phyloP scores from a whole-genome alignment of 1,140 invertebrate genomes.

The Heliconius himera region DNA sequence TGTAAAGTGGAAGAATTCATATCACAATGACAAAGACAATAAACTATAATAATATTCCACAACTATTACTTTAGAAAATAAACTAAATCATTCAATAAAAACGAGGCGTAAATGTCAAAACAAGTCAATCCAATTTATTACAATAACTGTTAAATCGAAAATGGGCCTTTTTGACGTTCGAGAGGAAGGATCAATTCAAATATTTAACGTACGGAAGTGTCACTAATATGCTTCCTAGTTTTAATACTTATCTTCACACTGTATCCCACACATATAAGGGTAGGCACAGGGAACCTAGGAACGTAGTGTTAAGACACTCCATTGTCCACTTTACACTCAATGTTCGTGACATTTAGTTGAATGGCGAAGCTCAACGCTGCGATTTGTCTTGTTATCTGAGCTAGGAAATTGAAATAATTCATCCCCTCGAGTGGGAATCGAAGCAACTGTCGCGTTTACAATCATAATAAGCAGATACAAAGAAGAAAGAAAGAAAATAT shows the following conservation, averaged over 20 bases:
- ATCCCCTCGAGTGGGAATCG: not conserved
- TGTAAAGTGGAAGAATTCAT: too few species aligned
- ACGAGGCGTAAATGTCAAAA: constrained; percentile 10
- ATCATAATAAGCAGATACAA: not conserved
- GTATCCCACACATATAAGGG: not conserved
- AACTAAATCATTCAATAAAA: not conserved
- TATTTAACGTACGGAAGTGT: constrained; percentile 18
- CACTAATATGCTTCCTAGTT: too few species aligned
- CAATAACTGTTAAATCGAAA: constrained; percentile 5
- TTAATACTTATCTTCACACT: not conserved
- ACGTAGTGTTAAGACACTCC: not conserved
- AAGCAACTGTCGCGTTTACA: not conserved
- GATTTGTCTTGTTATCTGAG: too few species aligned
- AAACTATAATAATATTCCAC: too few species aligned
- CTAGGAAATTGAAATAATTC: too few species aligned
- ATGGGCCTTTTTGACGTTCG: constrained; percentile 20
- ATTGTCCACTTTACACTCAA: not conserved
- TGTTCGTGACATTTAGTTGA: not conserved
- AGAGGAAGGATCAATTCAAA: constrained; percentile 34
- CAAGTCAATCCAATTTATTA: constrained; percentile 1
- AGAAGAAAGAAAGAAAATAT: too few species aligned
- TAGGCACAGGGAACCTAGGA: not conserved
- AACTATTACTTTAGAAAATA: not conserved
- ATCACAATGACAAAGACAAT: too few species aligned
- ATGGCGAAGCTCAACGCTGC: too few species aligned